Evolutionary conservation across 2,888 invertebrate species (phyloP), one percentile per base, ranked within the genome.

Genomic region (Cryptocephalus primarius): DNA sequence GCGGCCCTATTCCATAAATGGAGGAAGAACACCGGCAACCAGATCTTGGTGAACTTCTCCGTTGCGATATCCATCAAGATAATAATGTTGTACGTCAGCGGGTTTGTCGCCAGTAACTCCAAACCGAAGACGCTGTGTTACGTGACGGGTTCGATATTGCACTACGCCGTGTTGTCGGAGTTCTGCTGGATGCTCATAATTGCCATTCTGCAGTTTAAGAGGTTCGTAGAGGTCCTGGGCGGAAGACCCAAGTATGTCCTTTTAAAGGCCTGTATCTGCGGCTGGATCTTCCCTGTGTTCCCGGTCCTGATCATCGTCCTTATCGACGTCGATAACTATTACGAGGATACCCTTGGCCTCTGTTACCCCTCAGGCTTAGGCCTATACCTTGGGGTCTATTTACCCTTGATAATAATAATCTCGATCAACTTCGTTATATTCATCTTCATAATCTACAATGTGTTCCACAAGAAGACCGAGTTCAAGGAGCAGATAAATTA

Each of bases 111-210:
- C 0, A 50, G 46, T 8, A 75, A 76, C 36, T 74, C 75, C 50
- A 76, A 72, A 46, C 78, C 73, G 50, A 74, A 74, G 56, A 67
- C 75, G 14, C 73, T 73, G 71, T 63, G 77, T 32, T 74, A 75
- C 49, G 65, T 77, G 8, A 54, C 50, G 1, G 83, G 83, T 1
- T 73, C 78, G 1, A 55, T 75, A n/a, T 60, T 83, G n/a, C 84
- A 84, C 60, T 84, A 83, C 61, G 75, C 81, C 9, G 73, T 82
- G 32, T 61, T 84, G 10, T 75, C 80, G 0, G 79, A 83, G 2
- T 84, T 83, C 61, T 77, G 78, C 56, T 85, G 84, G 85, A 83
- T 84, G 82, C 64, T 84, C 39, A 78, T 83, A 3, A 81, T 83
- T 42, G 83, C 82, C 3, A 72, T 80, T 1, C 60, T 83, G 36